Percentiles rank a stretch among this genome's conserved stretches.
phyloP scores from a whole-genome alignment of 2,113 vertebrate species.

The Zapornia atra region DNA sequence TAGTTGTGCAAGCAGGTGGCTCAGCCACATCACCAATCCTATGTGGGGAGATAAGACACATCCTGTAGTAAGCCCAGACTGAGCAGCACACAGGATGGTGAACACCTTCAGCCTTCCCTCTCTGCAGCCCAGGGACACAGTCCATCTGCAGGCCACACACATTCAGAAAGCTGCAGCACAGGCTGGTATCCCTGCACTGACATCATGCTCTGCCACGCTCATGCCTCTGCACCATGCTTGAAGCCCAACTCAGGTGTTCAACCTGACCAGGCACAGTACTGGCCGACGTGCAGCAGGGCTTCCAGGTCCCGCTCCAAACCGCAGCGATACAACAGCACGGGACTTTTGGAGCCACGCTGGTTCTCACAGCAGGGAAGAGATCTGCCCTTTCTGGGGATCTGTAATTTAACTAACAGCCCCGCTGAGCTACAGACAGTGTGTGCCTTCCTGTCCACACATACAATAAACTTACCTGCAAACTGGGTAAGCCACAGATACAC shows the following conservation, averaged over 20 bases:
- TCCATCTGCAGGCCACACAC: rapidly evolving
- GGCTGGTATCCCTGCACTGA: rapidly evolving
- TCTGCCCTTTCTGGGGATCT: background rate
- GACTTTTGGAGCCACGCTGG: background rate
- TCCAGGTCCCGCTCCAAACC: background rate
- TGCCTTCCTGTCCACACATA: background rate
- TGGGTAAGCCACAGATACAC: background rate
- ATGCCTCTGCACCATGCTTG: background rate
- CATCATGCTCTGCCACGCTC: background rate
- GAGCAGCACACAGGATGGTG: rapidly evolving
- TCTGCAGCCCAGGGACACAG: background rate
- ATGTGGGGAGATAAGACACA: rapidly evolving
- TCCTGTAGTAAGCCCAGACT: background rate
- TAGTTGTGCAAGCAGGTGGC: background rate
- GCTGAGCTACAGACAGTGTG: background rate
- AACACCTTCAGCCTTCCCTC: background rate
- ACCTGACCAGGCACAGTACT: background rate
- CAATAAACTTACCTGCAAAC: background rate
- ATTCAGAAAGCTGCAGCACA: background rate
- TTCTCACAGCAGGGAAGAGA: background rate
- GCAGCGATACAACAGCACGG: rapidly evolving
- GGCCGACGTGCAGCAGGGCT: background rate
- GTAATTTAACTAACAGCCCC: background rate
- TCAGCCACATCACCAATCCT: background rate
- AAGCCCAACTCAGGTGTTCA: background rate